Percentiles rank a stretch among this genome's conserved stretches.
Evolutionary conservation across 2,797 vertebrate genomes (phyloP).

Genomic region (Columba guinea): DNA sequence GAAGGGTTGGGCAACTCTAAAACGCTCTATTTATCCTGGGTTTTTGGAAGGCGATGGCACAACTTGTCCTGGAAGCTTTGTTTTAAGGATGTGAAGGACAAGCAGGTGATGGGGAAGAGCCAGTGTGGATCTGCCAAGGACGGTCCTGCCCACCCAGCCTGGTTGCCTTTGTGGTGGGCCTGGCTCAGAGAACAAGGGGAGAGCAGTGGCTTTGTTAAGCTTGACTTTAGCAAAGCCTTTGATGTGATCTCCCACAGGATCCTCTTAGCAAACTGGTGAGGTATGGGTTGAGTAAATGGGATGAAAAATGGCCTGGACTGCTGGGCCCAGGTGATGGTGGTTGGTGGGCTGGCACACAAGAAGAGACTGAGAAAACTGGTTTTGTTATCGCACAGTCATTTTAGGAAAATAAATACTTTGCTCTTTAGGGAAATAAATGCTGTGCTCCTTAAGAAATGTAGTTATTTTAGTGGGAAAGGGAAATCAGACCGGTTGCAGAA

Average conservation of each 20-base stretch:
- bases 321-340: not conserved
- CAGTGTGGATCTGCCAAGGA: not conserved
- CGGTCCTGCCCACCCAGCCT: not conserved
- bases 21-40: not conserved
- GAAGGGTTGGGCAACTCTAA: not conserved
- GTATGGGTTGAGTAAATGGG: not conserved
- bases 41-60: not conserved
- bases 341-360: not conserved
- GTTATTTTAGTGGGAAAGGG: conserved; percentile 6
- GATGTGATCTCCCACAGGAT: not conserved
- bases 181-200: not conserved
- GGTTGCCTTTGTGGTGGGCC: not conserved
- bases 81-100: not conserved
- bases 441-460: not conserved
- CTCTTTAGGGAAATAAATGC: not conserved
- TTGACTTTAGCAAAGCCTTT: not conserved
- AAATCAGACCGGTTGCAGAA: not conserved
- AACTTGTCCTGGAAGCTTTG: not conserved
- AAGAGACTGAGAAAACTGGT: not conserved
- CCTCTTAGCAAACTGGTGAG: not conserved
- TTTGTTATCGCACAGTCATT: not conserved
- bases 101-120: not conserved
- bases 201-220: not conserved
- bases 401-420: not conserved
- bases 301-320: not conserved